Percentiles rank a stretch among this genome's conserved stretches.
Evolutionary conservation across 2,113 vertebrate species (phyloP).

Genomic region (Apeltes quadracus): DNA sequence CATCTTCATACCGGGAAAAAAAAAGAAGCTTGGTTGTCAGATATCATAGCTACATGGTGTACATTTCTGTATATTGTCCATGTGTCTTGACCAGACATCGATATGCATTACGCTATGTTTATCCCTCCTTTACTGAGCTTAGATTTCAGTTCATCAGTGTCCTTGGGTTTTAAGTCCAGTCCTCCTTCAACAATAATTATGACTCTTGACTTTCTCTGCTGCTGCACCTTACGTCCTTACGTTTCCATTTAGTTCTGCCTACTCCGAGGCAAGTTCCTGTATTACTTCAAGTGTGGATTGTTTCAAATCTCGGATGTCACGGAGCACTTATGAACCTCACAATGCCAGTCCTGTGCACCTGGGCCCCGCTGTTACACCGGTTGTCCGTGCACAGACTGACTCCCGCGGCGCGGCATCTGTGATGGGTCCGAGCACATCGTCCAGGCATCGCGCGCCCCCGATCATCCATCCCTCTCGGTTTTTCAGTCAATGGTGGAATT

Average conservation of each 20-base stretch:
- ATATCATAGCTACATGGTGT: not conserved
- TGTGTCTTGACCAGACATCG: slow-evolving; percentile 5
- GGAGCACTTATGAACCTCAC: not conserved
- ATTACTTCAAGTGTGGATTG: no score
- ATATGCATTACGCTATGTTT: not conserved
- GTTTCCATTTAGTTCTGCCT: no score
- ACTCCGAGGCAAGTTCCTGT: no score
- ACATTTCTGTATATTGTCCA: not conserved
- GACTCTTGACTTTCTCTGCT: not conserved
- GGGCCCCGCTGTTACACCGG: slow-evolving; percentile 2
- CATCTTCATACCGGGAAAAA: slow-evolving; percentile 8
- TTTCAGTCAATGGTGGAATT: not conserved
- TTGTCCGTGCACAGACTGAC: not conserved
- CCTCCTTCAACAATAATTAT: not conserved
- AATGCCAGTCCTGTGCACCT: not conserved
- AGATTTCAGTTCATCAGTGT: not conserved
- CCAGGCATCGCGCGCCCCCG: not conserved
- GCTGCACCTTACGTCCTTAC: not conserved
- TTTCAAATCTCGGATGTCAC: no score
- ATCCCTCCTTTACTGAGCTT: not conserved
- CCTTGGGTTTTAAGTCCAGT: not conserved
- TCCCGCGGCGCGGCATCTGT: not conserved
- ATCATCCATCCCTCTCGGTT: not conserved
- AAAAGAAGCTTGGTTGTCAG: not conserved
- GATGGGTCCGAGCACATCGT: not conserved